phyloP scores from a whole-genome alignment of 2,113 vertebrate species.

The Periophthalmus modestus region DNA sequence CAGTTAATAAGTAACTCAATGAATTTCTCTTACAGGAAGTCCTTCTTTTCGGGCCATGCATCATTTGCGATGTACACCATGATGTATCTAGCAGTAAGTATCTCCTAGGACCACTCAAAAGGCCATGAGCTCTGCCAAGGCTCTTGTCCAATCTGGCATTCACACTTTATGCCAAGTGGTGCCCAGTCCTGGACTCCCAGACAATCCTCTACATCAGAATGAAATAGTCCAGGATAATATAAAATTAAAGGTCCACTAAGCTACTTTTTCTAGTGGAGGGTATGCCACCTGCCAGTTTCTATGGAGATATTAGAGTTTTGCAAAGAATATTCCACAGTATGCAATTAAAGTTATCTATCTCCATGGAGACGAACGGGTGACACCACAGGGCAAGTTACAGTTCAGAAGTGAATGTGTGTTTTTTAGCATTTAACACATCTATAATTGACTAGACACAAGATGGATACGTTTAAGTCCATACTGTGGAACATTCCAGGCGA shows the following conservation, averaged over 20 bases:
- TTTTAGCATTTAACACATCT: background rate
- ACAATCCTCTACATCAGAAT: background rate
- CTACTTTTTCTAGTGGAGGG: background rate
- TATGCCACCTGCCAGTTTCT: background rate
- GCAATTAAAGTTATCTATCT: background rate
- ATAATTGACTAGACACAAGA: too few species aligned
- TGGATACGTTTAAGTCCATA: too few species aligned
- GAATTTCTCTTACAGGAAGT: constrained; percentile 77
- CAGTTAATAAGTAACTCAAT: constrained; percentile 41
- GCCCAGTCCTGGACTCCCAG: background rate
- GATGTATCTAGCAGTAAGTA: constrained; percentile 82
- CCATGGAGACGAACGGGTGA: background rate
- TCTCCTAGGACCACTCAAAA: background rate
- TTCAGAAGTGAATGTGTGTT: background rate
- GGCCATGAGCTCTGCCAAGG: background rate
- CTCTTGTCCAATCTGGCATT: background rate
- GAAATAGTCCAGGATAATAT: background rate
- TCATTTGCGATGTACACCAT: constrained; percentile 83
- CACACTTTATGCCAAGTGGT: background rate
- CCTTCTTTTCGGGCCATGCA: constrained; percentile 82
- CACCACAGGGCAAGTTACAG: background rate
- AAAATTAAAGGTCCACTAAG: too few species aligned
- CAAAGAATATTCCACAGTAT: background rate
- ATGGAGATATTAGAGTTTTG: background rate
- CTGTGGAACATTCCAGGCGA: background rate